Percentiles rank a stretch among this genome's conserved stretches.
Conservation (phyloP, 2,888 invertebrate species). For the Sminthurinus aureus region DNA sequence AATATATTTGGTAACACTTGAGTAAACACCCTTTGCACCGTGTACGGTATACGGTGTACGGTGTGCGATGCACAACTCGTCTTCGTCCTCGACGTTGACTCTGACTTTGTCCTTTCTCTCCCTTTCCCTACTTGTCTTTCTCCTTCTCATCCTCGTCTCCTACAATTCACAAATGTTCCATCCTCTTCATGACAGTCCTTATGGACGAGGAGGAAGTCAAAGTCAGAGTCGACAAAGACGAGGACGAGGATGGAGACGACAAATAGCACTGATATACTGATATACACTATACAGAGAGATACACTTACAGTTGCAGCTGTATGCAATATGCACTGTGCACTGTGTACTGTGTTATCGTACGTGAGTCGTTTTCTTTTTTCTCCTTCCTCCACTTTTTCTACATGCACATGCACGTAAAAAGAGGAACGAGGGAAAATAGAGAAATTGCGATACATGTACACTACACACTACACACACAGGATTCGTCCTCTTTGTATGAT, state of each 20-base stretch:
- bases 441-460: neutral
- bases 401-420: neutral
- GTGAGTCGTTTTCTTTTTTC: too few species aligned
- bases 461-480: neutral
- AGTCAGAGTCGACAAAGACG: neutral
- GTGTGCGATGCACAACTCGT: neutral
- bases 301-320: neutral
- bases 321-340: neutral
- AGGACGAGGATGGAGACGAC: neutral
- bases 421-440: neutral
- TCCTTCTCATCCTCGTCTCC: neutral
- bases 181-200: conserved; percentile 29
- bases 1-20: conserved; percentile 45
- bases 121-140: neutral
- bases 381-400: neutral
- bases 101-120: neutral
- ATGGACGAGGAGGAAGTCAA: conserved; percentile 14
- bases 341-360: neutral
- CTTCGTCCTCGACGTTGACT: conserved; percentile 19
- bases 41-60: neutral
- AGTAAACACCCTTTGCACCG: conserved; percentile 40
- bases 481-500: neutral
- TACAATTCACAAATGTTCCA: neutral
- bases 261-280: too few species aligned
- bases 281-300: too few species aligned